Conservation (phyloP, 2,113 vertebrate genomes). For the Hepsetus odoe region DNA sequence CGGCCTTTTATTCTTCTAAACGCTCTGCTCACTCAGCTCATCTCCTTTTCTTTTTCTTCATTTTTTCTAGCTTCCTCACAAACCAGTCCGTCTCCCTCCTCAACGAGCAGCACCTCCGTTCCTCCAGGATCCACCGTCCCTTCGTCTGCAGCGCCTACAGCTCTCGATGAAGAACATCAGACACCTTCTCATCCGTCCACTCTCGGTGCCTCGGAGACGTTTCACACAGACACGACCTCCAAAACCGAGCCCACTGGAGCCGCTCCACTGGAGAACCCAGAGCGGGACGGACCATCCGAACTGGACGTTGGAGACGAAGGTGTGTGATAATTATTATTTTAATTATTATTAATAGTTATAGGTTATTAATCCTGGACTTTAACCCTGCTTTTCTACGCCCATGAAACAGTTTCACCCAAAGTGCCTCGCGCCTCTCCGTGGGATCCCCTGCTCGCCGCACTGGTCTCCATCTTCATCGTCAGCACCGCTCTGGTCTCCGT, state of each 20-base stretch:
- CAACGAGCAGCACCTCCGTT: constrained; percentile 6
- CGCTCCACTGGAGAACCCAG: constrained; percentile 54
- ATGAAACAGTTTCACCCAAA: constrained; percentile 57
- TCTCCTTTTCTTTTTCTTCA: background rate
- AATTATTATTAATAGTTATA: too few relatives aligned
- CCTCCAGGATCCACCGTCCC: constrained; percentile 22
- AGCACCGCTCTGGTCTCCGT: constrained; percentile 81
- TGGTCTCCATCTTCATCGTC: constrained; percentile 82
- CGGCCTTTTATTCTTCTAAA: background rate
- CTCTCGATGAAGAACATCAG: constrained; percentile 37
- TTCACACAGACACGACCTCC: background rate
- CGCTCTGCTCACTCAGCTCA: background rate
- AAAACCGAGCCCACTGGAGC: constrained; percentile 27
- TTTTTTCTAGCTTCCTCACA: constrained; percentile 11
- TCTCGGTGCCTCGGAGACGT: constrained; percentile 5
- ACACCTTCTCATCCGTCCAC: constrained; percentile 19
- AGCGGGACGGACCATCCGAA: constrained; percentile 64
- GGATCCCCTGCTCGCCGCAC: constrained; percentile 82
- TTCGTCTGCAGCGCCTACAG: constrained; percentile 16
- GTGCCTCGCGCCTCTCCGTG: constrained; percentile 61
- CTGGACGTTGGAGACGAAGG: constrained; percentile 76
- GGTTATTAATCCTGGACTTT: too few relatives aligned
- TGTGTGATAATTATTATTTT: too few relatives aligned
- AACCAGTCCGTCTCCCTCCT: background rate
- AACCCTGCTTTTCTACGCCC: constrained; percentile 24